Evolutionary conservation across 2,113 vertebrate species (phyloP).

Genomic region (Phoxinus phoxinus): DNA sequence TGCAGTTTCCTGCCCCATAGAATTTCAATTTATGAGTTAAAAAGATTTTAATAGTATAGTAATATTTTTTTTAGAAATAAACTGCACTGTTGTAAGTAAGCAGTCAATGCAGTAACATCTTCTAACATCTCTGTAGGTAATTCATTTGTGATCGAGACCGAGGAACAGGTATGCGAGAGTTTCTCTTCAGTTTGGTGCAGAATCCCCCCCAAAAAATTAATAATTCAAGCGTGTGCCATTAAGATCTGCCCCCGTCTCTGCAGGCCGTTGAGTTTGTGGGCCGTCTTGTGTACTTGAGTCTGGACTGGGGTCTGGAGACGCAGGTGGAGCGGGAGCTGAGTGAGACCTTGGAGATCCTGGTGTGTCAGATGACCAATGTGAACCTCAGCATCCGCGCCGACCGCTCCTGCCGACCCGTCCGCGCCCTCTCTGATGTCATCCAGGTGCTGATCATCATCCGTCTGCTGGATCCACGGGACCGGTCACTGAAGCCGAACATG

Average conservation of each 20-base stretch:
- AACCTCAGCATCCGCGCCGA: constrained; percentile 34
- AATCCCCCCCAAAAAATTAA: too few relatives aligned
- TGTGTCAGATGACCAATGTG: constrained; percentile 73
- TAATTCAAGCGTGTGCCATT: background rate
- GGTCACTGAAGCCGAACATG: background rate
- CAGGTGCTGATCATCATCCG: constrained; percentile 64
- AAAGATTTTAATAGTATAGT: too few relatives aligned
- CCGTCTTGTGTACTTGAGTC: constrained; percentile 72
- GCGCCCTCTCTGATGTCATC: constrained; percentile 69
- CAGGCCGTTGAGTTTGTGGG: constrained; percentile 74
- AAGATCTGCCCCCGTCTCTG: background rate
- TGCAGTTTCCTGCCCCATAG: background rate
- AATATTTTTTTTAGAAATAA: too few relatives aligned
- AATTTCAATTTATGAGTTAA: too few relatives aligned
- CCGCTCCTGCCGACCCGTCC: constrained; percentile 3
- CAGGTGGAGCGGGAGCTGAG: constrained; percentile 74
- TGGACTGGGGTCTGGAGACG: constrained; percentile 78
- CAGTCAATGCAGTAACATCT: too few relatives aligned
- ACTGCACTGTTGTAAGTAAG: too few relatives aligned
- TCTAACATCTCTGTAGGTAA: constrained; percentile 14
- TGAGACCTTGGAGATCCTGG: constrained; percentile 68
- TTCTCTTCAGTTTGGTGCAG: background rate
- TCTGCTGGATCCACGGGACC: background rate
- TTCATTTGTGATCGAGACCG: constrained; percentile 52
- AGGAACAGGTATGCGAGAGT: constrained; percentile 57